Evolutionary conservation across 2,888 invertebrate species (phyloP), one percentile per base, ranked within the genome.

Genomic region (Agriotes lineatus): DNA sequence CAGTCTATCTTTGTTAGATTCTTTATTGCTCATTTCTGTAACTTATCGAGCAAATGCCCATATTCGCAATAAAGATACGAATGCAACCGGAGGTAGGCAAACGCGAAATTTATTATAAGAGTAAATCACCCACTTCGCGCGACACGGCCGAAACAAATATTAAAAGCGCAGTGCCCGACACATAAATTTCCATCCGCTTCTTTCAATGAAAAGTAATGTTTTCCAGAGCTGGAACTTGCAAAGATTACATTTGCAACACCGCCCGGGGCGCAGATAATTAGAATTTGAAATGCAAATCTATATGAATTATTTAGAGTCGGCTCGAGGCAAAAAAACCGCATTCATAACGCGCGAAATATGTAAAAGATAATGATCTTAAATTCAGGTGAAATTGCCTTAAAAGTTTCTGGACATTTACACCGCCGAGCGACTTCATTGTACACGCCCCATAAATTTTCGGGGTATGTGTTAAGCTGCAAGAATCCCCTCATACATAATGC

Each of bases 281-380:
- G 68, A 73, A 73, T 73, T 72, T 73, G 73, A 71, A 72, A 70
- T 73, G 72, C 73, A 73, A 73, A 73, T 73, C 70, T 58, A 59
- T 72, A 73, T 73, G 73, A 73, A 73, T 73, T 72, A 72, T 73
- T 72, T 65, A 71, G 64, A 70, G 58, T 64, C 22, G 14, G 22
- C 14, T 1, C 5, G 9, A 16, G 20, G 48, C 22, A 48, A 48
- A 48, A n/a, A 45, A 52, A 33, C 2, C 52, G n/a, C 52, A 52
- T 33, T 52, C 16, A 33, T 33, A 48, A 48, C 22, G 12, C 2
- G 19, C 18, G 33, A 30, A 33, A 25, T 33, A 52, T 52, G 52
- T 52, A 52, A 52, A 52, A 33, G 52, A 52, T 52, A 52, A 52
- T 52, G 33, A 52, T 52, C 52, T 33, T 48, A 48, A 33, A 52